A percentile compares a stretch with the other conserved stretches of the same genome.
phyloP scores from a whole-genome alignment of 2,113 vertebrate genomes.

The Platysternon megacephalum region DNA sequence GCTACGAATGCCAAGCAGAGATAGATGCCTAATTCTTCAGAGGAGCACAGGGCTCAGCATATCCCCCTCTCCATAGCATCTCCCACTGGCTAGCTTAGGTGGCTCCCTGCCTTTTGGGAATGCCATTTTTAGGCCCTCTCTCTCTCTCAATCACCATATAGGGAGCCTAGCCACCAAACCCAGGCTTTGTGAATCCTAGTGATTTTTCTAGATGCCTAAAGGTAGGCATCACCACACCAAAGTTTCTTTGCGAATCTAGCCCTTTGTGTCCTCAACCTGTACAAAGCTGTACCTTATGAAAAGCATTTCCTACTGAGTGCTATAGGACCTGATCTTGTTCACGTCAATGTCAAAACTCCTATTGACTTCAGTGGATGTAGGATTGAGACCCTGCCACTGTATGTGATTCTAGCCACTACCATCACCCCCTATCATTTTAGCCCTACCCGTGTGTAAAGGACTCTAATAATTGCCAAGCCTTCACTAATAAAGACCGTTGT shows the following conservation, averaged over 20 bases:
- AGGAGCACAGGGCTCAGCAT: background rate
- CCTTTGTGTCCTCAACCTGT: no score
- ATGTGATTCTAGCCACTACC: no score
- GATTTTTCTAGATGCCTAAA: no score
- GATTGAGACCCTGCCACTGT: no score
- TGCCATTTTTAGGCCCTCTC: background rate
- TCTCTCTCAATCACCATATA: background rate
- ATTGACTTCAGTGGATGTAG: no score
- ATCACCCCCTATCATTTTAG: no score
- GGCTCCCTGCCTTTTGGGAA: background rate
- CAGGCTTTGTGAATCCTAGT: background rate
- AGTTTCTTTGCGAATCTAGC: no score
- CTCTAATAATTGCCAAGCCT: background rate
- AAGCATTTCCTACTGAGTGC: no score
- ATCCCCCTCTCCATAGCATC: background rate
- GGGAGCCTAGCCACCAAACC: background rate
- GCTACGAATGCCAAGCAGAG: background rate
- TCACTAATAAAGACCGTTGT: background rate
- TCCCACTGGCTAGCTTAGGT: background rate
- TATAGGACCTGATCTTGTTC: no score
- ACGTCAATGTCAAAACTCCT: no score
- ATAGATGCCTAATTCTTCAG: background rate
- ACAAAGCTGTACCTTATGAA: no score
- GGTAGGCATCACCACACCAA: no score
- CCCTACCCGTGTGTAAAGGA: background rate